Evolutionary conservation across 64 coral and sea anemone species (phyloP).

Genomic region (Astreopora myriophthalma): DNA sequence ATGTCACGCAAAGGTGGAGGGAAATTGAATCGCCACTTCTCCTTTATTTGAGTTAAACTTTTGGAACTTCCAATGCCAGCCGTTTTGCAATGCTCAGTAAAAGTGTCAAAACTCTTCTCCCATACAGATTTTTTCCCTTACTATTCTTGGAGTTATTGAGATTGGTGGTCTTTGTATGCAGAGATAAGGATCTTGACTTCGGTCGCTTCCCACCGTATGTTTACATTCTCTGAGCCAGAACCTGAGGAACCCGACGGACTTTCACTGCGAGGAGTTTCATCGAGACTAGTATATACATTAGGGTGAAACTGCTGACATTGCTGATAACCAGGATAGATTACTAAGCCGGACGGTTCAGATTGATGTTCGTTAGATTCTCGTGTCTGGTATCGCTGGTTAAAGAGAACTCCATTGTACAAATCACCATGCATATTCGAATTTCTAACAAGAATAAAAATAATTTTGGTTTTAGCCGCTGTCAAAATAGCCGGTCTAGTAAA

Average conservation of each 20-base stretch:
- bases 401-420: slow-evolving; percentile 42
- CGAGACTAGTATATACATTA: neutral
- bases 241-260: slow-evolving; percentile 12
- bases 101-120: slow-evolving; percentile 33
- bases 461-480: slow-evolving; percentile 52
- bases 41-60: slow-evolving; percentile 46
- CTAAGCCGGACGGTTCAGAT: slow-evolving; percentile 24
- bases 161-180: slow-evolving; percentile 26
- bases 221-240: slow-evolving; percentile 4
- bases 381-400: slow-evolving; percentile 34
- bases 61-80: slow-evolving; percentile 40
- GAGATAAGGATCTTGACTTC: slow-evolving; percentile 27
- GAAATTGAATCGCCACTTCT: neutral
- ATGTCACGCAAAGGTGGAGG: slow-evolving; percentile 41
- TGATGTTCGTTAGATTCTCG: slow-evolving; percentile 12
- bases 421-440: slow-evolving; percentile 54
- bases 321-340: slow-evolving; percentile 53
- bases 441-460: slow-evolving; percentile 59
- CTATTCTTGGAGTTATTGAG: slow-evolving; percentile 33
- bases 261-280: slow-evolving; percentile 17
- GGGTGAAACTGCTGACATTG: slow-evolving; percentile 43
- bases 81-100: slow-evolving; percentile 51
- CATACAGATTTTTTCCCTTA: slow-evolving; percentile 13
- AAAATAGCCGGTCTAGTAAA: slow-evolving; percentile 1
- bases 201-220: neutral